These are phyloP conservation scores for Mamestra configurata DNA, from an alignment of 1,140 invertebrate genomes.

Conservation along the genomic window DNA sequence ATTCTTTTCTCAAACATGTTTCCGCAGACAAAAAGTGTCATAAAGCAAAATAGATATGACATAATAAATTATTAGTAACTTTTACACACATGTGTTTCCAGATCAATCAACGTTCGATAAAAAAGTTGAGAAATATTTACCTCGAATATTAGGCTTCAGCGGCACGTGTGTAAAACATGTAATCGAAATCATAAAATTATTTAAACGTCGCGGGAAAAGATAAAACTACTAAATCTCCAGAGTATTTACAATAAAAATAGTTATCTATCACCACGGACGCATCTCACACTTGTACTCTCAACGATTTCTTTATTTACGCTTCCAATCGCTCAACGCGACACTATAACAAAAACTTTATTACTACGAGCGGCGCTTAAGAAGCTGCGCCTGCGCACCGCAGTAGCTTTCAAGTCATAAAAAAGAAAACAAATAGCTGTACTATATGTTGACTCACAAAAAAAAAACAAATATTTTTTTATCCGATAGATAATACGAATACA, in stretches of 20 bases:
- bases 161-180: conserved; percentile 29
- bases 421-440: conserved; percentile 19
- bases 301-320: conserved; percentile 48
- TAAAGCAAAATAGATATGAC: conserved; percentile 44
- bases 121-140: conserved; percentile 48
- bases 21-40: background rate
- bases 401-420: conserved; percentile 21
- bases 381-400: conserved; percentile 15
- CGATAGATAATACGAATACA: conserved; percentile 11
- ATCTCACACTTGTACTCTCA: conserved; percentile 36
- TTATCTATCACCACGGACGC: conserved; percentile 39
- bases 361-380: conserved; percentile 14
- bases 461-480: conserved; percentile 11
- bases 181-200: conserved; percentile 45
- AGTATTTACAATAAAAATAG: conserved; percentile 51
- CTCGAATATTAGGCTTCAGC: conserved; percentile 15
- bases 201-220: conserved; percentile 32
- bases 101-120: conserved; percentile 49
- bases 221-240: conserved; percentile 39
- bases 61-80: conserved; percentile 47
- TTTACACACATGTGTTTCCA: conserved; percentile 44
- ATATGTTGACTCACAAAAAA: background rate
- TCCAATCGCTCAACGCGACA: conserved; percentile 41
- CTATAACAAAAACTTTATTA: conserved; percentile 43
- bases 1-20: background rate